A percentile compares a stretch with the other conserved stretches of the same genome.
phyloP scores from a whole-genome alignment of 1,140 invertebrate genomes.

The Diorhabda sublineata region DNA sequence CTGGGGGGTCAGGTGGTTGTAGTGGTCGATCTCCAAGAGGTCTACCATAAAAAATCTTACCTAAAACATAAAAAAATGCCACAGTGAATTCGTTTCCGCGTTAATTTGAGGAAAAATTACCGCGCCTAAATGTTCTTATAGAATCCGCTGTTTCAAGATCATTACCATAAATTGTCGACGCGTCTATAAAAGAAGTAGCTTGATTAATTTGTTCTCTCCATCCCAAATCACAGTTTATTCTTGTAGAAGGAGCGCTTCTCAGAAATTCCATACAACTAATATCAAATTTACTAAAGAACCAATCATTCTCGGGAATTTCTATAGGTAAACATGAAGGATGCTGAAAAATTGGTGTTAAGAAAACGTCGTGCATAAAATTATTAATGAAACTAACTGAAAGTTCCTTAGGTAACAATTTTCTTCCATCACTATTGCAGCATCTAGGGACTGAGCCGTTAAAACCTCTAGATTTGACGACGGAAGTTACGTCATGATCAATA shows the following conservation, averaged over 20 bases:
- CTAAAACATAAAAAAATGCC: conserved; percentile 41
- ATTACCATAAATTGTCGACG: conserved; percentile 87
- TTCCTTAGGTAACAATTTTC: conserved; percentile 56
- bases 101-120: conserved; percentile 40
- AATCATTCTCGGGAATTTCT: conserved; percentile 64
- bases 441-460: conserved; percentile 78
- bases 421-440: conserved; percentile 66
- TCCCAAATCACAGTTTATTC: conserved; percentile 65
- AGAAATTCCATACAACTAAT: conserved; percentile 73
- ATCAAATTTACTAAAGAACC: conserved; percentile 64
- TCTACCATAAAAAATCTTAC: conserved; percentile 64
- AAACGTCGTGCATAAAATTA: not conserved
- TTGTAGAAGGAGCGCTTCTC: conserved; percentile 65
- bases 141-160: conserved; percentile 70
- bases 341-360: conserved; percentile 43
- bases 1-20: conserved; percentile 52
- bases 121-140: conserved; percentile 67
- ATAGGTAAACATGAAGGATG: conserved; percentile 84
- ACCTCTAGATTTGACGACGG: conserved; percentile 61
- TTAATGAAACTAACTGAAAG: conserved; percentile 53
- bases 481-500: conserved; percentile 75
- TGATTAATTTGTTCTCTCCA: conserved; percentile 73
- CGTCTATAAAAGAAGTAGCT: conserved; percentile 87
- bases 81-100: not conserved
- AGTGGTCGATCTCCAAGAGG: conserved; percentile 52